Evolutionary conservation across 1,140 invertebrate species (phyloP), one percentile per base, ranked within the genome.

Genomic region (Pemphigus obesinymphae): DNA sequence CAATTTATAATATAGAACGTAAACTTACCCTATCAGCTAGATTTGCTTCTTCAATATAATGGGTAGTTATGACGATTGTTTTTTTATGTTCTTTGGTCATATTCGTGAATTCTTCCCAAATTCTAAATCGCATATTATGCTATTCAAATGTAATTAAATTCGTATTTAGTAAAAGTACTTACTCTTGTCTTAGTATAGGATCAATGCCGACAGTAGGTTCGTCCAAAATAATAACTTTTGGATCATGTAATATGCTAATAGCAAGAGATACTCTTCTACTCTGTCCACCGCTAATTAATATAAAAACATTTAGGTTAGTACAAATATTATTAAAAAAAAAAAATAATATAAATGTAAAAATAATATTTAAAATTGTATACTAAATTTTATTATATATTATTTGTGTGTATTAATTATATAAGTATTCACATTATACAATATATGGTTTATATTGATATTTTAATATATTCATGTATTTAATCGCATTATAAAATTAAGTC

Each of bases 151-250:
- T 15, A 31, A 50, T 26, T 31, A 50, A 20, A 13, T 1, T 3
- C 23, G 0, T n/a, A n/a, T n/a, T n/a, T n/a, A n/a, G n/a, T n/a
- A n/a, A n/a, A n/a, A n/a, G n/a, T n/a, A n/a, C n/a, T 82, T 82
- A 82, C 82, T 97, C 83, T 94, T 96, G 85, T 5, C 95, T 90
- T 29, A 97, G 87, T 83, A 97, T 88, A 3, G 95, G 95, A 88
- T 97, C 95, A 50, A 97, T 88, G 11, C 95, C 95, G 11, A 96
- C 95, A 0, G 95, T 97, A 0, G 96, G 96, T 87, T 97, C 96
- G 86, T 97, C 96, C 68, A 97, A 88, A 73, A 97, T 95, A 0
- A 97, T 87, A 3, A 97, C 87, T 86, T 96, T 92, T 0, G 96
- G 95, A 83, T 93, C 91, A 84, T 97, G 95, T 0, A 97, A 90